These are phyloP conservation scores for Stigmatopora nigra DNA, from an alignment of 2,113 vertebrate species.

Conservation along the genomic window DNA sequence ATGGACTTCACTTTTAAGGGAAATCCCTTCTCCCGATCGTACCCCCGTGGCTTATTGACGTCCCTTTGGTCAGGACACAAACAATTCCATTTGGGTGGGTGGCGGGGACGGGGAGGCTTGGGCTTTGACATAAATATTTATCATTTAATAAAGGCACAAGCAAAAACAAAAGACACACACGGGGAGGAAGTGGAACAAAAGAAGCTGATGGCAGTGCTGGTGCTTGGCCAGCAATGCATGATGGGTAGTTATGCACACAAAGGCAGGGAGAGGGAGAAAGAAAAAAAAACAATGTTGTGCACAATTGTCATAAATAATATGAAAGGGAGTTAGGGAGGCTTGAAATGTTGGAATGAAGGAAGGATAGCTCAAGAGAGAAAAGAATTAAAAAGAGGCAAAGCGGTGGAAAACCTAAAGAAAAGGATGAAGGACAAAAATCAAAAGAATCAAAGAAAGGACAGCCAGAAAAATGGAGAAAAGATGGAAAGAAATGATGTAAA, in stretches of 20 bases:
- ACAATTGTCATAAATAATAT: slow-evolving; percentile 67
- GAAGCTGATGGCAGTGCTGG: slow-evolving; percentile 68
- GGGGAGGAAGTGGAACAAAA: slow-evolving; percentile 68
- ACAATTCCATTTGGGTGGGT: slow-evolving; percentile 50
- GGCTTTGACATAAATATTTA: slow-evolving; percentile 69
- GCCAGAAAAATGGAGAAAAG: not conserved
- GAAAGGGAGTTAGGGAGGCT: slow-evolving; percentile 41
- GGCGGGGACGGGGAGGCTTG: slow-evolving; percentile 18
- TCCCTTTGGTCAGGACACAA: slow-evolving; percentile 61
- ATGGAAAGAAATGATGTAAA: not conserved
- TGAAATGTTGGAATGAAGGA: slow-evolving; percentile 41
- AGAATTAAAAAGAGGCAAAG: slow-evolving; percentile 45
- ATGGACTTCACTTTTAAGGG: slow-evolving; percentile 52
- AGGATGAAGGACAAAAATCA: not conserved
- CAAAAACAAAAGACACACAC: slow-evolving; percentile 68
- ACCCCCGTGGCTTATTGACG: slow-evolving; percentile 57
- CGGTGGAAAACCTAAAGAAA: slow-evolving; percentile 5
- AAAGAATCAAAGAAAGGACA: not conserved
- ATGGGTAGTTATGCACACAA: slow-evolving; percentile 71
- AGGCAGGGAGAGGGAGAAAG: slow-evolving; percentile 27
- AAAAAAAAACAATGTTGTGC: slow-evolving; percentile 55
- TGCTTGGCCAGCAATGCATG: slow-evolving; percentile 66
- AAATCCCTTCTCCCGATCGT: slow-evolving; percentile 60
- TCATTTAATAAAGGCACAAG: slow-evolving; percentile 69
- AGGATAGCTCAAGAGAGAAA: slow-evolving; percentile 43